A percentile compares a stretch with the other conserved stretches of the same genome.
phyloP scores from a whole-genome alignment of 2,113 vertebrate species.

The Climacteris rufus region DNA sequence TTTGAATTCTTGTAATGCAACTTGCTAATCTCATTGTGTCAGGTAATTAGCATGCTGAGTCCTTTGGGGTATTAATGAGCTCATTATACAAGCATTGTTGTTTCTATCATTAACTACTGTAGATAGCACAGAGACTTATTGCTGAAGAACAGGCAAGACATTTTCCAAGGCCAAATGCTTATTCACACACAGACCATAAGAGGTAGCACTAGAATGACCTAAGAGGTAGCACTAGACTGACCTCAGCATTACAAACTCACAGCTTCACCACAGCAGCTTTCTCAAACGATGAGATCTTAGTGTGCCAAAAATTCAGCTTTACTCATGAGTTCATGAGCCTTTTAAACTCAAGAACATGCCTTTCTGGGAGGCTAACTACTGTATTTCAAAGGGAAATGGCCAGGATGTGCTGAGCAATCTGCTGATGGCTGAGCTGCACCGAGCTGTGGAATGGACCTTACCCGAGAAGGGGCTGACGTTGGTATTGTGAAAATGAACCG shows the following conservation, averaged over 20 bases:
- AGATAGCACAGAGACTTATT: not conserved
- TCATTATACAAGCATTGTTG: not conserved
- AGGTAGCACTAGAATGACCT: too few relatives aligned
- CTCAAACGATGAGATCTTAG: not conserved
- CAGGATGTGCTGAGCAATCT: not conserved
- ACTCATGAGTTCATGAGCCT: not conserved
- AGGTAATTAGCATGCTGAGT: conserved; percentile 13
- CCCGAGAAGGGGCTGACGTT: not conserved
- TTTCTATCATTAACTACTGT: not conserved
- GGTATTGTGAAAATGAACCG: not conserved
- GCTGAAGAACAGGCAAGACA: not conserved
- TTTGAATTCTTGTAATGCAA: not conserved
- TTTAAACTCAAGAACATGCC: not conserved
- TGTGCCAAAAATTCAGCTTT: not conserved
- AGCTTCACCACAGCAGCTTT: not conserved
- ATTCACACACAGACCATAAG: not conserved
- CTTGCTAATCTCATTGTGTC: not conserved
- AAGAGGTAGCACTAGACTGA: not conserved
- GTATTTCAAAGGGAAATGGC: not conserved
- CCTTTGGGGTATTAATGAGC: not conserved
- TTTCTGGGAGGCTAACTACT: not conserved
- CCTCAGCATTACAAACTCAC: not conserved
- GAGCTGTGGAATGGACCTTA: not conserved
- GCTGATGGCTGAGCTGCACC: not conserved
- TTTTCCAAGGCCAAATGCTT: not conserved